Conservation (phyloP, 2,888 invertebrate genomes). For the Euspilapteryx auroguttella region DNA sequence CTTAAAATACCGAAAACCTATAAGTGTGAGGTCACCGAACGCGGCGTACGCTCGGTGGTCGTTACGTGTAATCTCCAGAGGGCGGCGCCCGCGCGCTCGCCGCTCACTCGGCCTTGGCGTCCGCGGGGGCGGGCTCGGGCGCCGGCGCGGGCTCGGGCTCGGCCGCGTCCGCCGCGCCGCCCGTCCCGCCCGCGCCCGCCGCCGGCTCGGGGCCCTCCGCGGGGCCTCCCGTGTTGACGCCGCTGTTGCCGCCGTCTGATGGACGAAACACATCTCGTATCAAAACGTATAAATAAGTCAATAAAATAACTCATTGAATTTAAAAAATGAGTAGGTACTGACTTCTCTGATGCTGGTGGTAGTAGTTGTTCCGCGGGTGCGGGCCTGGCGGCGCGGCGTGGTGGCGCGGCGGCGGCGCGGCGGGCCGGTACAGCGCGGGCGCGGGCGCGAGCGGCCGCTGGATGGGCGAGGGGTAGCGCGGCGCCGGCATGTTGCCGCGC, state of each 20-base stretch:
- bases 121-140: constrained; percentile 21
- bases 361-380: constrained; percentile 38
- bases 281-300: too few relatives aligned
- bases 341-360: constrained; percentile 53
- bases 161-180: constrained; percentile 16
- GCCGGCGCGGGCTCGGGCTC: constrained; percentile 19
- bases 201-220: constrained; percentile 16
- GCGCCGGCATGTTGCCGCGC: constrained; percentile 30
- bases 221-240: constrained; percentile 24
- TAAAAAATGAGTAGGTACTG: too few relatives aligned
- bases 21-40: constrained; percentile 14
- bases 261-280: too few relatives aligned
- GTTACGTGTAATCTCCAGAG: too few relatives aligned
- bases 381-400: constrained; percentile 16
- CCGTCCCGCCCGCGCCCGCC: constrained; percentile 4
- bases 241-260: constrained; percentile 17
- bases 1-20: constrained; percentile 50
- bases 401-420: constrained; percentile 16
- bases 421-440: constrained; percentile 35
- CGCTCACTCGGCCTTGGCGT: constrained; percentile 30
- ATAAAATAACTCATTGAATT: too few relatives aligned
- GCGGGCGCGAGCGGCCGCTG: constrained; percentile 54
- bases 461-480: constrained; percentile 59
- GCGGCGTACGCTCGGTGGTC: too few relatives aligned
- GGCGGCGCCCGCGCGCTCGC: too few relatives aligned